phyloP scores from a whole-genome alignment of 2,113 vertebrate species.

The Lepisosteus oculatus region DNA sequence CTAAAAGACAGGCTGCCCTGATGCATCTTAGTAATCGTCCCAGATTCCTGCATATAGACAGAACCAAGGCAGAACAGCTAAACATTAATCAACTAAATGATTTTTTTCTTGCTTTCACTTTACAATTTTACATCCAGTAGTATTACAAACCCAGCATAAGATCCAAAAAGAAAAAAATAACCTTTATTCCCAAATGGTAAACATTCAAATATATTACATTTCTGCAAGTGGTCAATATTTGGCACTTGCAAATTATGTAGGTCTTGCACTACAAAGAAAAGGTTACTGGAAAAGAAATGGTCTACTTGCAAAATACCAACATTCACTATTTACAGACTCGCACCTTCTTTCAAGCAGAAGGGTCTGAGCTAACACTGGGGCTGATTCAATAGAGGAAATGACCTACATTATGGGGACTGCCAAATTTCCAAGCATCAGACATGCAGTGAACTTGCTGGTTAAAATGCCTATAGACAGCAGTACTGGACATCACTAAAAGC shows the following conservation, averaged over 20 bases:
- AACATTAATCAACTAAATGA: slow-evolving; percentile 24
- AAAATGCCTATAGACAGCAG: slow-evolving; percentile 87
- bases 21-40: too few relatives aligned
- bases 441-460: slow-evolving; percentile 83
- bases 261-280: slow-evolving; percentile 65
- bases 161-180: slow-evolving; percentile 32
- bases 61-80: slow-evolving; percentile 30
- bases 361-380: slow-evolving; percentile 70
- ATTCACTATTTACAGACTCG: slow-evolving; percentile 90
- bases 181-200: slow-evolving; percentile 69
- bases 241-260: slow-evolving; percentile 54
- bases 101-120: slow-evolving; percentile 59
- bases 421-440: slow-evolving; percentile 83
- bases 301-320: slow-evolving; percentile 87
- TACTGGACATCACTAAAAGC: slow-evolving; percentile 78
- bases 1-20: too few relatives aligned
- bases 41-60: not conserved
- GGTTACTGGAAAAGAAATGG: slow-evolving; percentile 59
- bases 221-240: slow-evolving; percentile 56
- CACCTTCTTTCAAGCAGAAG: slow-evolving; percentile 71
- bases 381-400: slow-evolving; percentile 63
- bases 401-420: slow-evolving; percentile 60
- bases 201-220: slow-evolving; percentile 74
- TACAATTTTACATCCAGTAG: slow-evolving; percentile 71
- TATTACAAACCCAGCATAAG: slow-evolving; percentile 60